Conservation (phyloP, 2,113 vertebrate species). For the Prionailurus bengalensis region DNA sequence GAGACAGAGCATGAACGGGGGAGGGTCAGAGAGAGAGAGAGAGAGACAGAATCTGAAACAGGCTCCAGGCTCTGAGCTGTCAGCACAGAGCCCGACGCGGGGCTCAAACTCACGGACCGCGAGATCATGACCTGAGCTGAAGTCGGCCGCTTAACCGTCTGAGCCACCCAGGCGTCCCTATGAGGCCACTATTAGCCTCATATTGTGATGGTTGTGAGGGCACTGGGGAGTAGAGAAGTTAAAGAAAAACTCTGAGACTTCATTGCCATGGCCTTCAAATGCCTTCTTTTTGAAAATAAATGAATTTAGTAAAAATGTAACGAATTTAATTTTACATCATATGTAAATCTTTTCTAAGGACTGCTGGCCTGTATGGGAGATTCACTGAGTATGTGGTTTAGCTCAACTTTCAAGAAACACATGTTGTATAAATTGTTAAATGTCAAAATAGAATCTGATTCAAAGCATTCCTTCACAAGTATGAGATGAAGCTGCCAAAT, state of each 20-base stretch:
- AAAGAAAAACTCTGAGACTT: background rate
- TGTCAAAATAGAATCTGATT: background rate
- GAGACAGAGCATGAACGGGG: no score
- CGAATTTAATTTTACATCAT: background rate
- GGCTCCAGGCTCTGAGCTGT: no score
- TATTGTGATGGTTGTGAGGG: background rate
- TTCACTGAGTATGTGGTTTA: background rate
- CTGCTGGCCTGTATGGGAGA: background rate
- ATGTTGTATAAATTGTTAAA: background rate
- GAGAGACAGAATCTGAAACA: no score
- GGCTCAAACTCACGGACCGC: no score
- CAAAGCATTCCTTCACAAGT: constrained; percentile 15
- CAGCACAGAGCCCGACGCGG: no score
- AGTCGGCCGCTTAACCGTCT: no score
- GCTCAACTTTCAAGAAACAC: background rate
- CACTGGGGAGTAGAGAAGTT: background rate
- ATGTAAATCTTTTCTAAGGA: background rate
- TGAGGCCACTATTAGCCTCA: background rate
- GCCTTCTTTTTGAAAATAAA: background rate
- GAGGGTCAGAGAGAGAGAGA: no score
- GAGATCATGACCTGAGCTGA: no score
- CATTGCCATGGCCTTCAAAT: background rate
- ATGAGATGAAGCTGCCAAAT: background rate
- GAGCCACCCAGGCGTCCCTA: no score
- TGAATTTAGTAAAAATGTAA: constrained; percentile 5